Base-by-base conservation (phyloP, 1,140 invertebrate genomes). In the Tetraneura akinire region DNA sequence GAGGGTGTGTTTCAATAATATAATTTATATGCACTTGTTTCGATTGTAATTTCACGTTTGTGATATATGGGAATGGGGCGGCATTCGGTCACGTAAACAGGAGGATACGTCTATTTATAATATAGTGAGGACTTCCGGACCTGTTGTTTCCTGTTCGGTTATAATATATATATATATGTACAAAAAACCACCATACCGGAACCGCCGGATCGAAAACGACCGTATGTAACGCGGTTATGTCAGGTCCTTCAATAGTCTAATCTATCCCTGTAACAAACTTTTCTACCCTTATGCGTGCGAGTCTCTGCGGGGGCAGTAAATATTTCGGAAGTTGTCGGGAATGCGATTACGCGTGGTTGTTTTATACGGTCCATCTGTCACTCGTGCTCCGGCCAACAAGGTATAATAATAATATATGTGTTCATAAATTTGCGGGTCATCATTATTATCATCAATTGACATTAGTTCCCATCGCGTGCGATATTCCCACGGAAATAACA, bases 1-100 rank as follows among this genome's bases (percentile, higher is more conserved):
- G 55, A 26, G 74, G 32, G 53, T 62, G 74, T 78, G n/a, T 78
- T 78, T 78, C 74, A 60, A 78, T 26, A 60, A 78, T 26, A 60
- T n/a, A n/a, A n/a, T n/a, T n/a, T n/a, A n/a, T n/a, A 78, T 3
- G 37, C 74, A 78, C 74, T 78, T 78, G 74, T 29, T 62, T 29
- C 42, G 37, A 8, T 4, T 5, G 21, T 57, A 62, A 78, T 60
- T 60, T 55, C 16, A 60, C 23, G 74, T n/a, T n/a, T 78, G 74
- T 78, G 74, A 78, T 78, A 78, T 78, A 78, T 78, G 74, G 53
- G 37, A 45, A 78, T 16, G 53, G 26, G 32, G 70, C 23, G 74
- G 14, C 21, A 21, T n/a, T 55, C 26, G 26, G 26, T 62, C 64
- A 42, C 62, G 62, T 66, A 21, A 16, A n/a, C 21, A 37, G 14